Evolutionary conservation across 2,888 invertebrate species (phyloP), one percentile per base, ranked within the genome.

Genomic region (Cistogaster globosa): DNA sequence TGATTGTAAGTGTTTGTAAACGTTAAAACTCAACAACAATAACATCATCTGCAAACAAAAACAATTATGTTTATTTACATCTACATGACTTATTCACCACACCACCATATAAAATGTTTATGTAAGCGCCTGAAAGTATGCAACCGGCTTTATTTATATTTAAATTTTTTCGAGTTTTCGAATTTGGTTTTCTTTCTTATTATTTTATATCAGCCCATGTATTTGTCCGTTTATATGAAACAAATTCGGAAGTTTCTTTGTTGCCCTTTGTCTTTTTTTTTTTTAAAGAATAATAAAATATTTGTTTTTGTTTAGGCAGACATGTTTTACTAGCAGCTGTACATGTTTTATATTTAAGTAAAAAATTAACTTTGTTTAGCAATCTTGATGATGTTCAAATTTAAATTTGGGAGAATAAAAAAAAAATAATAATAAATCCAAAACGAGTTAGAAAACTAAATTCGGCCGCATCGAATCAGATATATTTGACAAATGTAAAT

Each of bases 1-100:
- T 14, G 16, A 16, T 11, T 14, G 45, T n/a, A 16, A n/a, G 14
- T n/a, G 16, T 48, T 48, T 48, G 16, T 26, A 57, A 42, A 2
- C 14, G 5, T n/a, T 14, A 36, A 74, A 42, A 32, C 16, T 14
- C 63, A 22, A 32, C 60, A 22, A 53, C 78, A 62, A 32, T 18
- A 62, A 45, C 18, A 51, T 16, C 51, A 68, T 57, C 63, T 60
- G 51, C 20, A 53, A 63, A 48, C 65, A 72, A 26, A 20, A 58
- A 48, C 45, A 65, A 65, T 9, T 60, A 63, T 51, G 32, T 63
- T 76, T 81, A 75, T 81, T 81, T 81, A 68, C 74, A 81, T 81
- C 81, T 69, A 48, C 32, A 36, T 57, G 51, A 69, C 36, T 76
- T 71, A 32, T 67, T 78, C 71, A 71, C 65, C 65, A 72, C 14